These are phyloP conservation scores for Clytia hemisphaerica DNA, from an alignment of 30 jellyfish, hydroid and myxozoan genomes.

Conservation along the genomic window DNA sequence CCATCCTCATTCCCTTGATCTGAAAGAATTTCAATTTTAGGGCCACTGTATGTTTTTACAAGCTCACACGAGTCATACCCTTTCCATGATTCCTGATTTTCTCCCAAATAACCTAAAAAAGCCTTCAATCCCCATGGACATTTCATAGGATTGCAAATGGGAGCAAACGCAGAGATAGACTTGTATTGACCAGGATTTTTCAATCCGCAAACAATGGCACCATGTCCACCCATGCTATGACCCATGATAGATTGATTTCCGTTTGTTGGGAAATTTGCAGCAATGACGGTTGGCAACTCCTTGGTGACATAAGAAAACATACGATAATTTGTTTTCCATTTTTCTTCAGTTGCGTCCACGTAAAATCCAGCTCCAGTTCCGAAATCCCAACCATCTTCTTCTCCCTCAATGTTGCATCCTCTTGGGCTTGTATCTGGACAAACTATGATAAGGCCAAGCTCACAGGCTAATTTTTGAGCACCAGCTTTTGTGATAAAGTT, in stretches of 20 bases:
- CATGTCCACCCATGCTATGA: constrained; percentile 99
- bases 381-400: constrained; percentile 83
- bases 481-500: constrained; percentile 90
- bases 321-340: constrained; percentile 82
- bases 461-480: constrained; percentile 78
- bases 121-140: constrained; percentile 98
- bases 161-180: constrained; percentile 94
- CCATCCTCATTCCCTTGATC: constrained; percentile 84
- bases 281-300: constrained; percentile 66
- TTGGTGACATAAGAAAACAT: constrained; percentile 86
- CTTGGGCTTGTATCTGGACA: constrained; percentile 98
- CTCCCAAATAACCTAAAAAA: constrained; percentile 79
- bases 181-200: constrained; percentile 82
- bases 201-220: constrained; percentile 76
- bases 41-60: constrained; percentile 59
- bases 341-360: constrained; percentile 91
- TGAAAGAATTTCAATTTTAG: constrained; percentile 47
- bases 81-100: constrained; percentile 77
- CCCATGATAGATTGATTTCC: constrained; percentile 80
- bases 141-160: constrained; percentile 88
- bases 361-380: constrained; percentile 97
- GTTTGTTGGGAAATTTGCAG: constrained; percentile 61
- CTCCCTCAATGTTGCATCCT: constrained; percentile 86
- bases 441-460: constrained; percentile 65
- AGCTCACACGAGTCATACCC: constrained; percentile 85